These are phyloP conservation scores for Hetaerina titia DNA, from an alignment of 2,888 invertebrate species.

Conservation along the genomic window DNA sequence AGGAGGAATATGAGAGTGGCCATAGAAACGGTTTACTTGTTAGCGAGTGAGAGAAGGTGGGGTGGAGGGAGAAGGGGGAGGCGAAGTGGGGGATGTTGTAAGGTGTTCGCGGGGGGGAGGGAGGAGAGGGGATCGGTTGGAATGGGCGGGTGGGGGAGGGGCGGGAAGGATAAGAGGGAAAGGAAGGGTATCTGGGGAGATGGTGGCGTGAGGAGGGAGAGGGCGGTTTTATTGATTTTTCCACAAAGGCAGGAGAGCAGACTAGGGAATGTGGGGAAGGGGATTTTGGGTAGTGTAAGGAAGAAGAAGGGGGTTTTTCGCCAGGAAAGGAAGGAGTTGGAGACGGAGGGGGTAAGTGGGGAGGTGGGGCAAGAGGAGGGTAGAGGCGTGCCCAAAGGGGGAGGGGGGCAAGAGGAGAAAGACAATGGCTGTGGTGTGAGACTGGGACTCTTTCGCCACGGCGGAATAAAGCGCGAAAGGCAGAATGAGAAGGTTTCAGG, in stretches of 20 bases:
- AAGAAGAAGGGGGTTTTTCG: neutral
- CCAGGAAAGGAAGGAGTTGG: neutral
- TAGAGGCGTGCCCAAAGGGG: neutral
- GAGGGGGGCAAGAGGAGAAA: neutral
- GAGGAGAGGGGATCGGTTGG: neutral
- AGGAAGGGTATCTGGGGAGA: neutral
- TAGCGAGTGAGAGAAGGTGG: neutral
- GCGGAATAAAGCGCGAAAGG: neutral
- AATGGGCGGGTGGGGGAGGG: neutral
- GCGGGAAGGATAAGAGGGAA: neutral
- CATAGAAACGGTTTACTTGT: constrained; percentile 3
- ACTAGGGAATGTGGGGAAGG: neutral
- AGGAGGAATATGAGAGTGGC: neutral
- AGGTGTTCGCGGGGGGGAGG: neutral
- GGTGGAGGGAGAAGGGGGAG: neutral
- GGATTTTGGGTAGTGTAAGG: neutral
- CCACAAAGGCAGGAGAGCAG: constrained; percentile 46
- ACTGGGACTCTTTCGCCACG: neutral
- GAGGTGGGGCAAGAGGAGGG: neutral
- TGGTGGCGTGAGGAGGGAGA: neutral
- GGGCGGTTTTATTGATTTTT: constrained; percentile 59
- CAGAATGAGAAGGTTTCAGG: no score
- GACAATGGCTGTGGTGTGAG: neutral
- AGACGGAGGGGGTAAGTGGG: neutral
- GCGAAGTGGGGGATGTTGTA: neutral